A percentile compares a stretch with the other conserved stretches of the same genome.
phyloP scores from a whole-genome alignment of 2,797 vertebrate genomes.

The Hapalemur alaotrensis region DNA sequence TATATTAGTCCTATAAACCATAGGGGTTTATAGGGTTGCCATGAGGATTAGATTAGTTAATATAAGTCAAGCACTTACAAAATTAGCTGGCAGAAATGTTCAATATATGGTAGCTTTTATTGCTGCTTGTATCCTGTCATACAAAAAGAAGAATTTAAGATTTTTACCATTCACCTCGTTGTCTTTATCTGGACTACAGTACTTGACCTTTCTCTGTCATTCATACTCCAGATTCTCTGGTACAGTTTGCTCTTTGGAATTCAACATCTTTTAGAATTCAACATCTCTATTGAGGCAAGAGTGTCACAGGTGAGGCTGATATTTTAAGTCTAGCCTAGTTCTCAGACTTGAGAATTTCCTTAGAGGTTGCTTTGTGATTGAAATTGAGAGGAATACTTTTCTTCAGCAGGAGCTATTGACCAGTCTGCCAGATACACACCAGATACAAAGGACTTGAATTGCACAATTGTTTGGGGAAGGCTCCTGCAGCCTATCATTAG shows the following conservation, averaged over 20 bases:
- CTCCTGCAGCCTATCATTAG: slow-evolving; percentile 69
- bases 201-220: not conserved
- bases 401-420: slow-evolving; percentile 75
- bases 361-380: slow-evolving; percentile 49
- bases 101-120: not conserved
- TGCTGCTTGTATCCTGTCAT: not conserved
- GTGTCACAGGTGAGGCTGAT: not conserved
- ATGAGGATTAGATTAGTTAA: not conserved
- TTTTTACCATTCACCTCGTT: not conserved
- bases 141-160: not conserved
- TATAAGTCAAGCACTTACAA: not conserved
- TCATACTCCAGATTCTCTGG: not conserved
- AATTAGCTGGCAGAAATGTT: not conserved
- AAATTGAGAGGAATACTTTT: slow-evolving; percentile 78
- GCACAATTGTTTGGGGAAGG: slow-evolving; percentile 72
- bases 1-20: not conserved
- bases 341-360: slow-evolving; percentile 50
- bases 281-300: not conserved
- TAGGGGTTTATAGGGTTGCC: not conserved
- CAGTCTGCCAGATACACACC: slow-evolving; percentile 64
- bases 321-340: slow-evolving; percentile 38
- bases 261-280: not conserved
- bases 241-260: not conserved
- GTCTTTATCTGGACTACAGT: not conserved
- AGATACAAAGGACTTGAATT: slow-evolving; percentile 73